A percentile compares a stretch with the other conserved stretches of the same genome.
Evolutionary conservation across 2,888 invertebrate species (phyloP).

Genomic region (Cinara cedri): DNA sequence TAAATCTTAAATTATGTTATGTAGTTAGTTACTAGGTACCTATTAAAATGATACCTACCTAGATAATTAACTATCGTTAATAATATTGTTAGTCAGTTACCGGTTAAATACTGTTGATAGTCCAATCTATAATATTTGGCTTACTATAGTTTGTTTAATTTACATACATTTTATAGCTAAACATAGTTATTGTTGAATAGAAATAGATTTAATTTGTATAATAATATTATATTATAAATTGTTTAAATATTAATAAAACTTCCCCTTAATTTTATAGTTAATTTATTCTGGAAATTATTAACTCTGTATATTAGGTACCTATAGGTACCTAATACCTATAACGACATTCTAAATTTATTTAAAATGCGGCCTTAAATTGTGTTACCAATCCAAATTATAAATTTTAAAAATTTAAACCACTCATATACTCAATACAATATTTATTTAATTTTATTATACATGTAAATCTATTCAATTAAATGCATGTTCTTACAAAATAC

Average conservation of each 20-base stretch:
- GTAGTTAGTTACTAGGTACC: too few relatives aligned
- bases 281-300: conserved; percentile 11
- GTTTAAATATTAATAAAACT: neutral
- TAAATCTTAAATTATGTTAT: too few relatives aligned
- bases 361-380: conserved; percentile 24
- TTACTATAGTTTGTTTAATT: too few relatives aligned
- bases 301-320: too few relatives aligned
- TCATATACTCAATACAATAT: conserved; percentile 10
- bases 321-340: conserved; percentile 6
- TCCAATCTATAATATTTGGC: too few relatives aligned
- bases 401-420: neutral
- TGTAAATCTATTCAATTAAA: neutral
- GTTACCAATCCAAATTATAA: conserved; percentile 33
- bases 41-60: too few relatives aligned
- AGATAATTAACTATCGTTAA: too few relatives aligned
- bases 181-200: too few relatives aligned
- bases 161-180: too few relatives aligned
- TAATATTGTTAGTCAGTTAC: too few relatives aligned
- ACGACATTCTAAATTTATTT: conserved; percentile 21
- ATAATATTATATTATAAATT: neutral
- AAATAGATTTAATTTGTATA: neutral
- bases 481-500: conserved; percentile 11
- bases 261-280: neutral
- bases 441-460: conserved; percentile 1
- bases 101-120: too few relatives aligned